Base-by-base conservation (phyloP, 2,888 invertebrate genomes). In the Philhelius pedissequus region DNA sequence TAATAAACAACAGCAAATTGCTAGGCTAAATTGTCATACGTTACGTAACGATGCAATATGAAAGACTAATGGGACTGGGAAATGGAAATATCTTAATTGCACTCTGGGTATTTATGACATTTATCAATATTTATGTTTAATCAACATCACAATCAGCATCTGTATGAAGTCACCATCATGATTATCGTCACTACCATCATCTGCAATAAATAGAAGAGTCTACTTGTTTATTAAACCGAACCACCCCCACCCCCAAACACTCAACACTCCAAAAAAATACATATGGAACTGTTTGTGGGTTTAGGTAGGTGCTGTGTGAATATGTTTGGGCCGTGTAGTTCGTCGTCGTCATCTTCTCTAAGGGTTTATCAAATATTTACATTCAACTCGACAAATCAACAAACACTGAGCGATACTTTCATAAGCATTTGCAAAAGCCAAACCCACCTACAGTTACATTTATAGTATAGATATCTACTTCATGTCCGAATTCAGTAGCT, bases 81-180 rank as follows among this genome's bases (percentile, higher is more conserved):
- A 62, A 48, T 32, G 22, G 27, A 43, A 27, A 35, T 43, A 27
- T 35, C 66, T 70, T 82, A 82, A 77, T 82, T 73, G 77, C 71
- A 75, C 79, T 70, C 75, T 80, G 30, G 71, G 80, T 84, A 84
- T 80, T 84, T 84, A 80, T 84, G 80, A 76, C 80, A 80, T 80
- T 80, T 71, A 80, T 84, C 84, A 84, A 84, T 84, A 84, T 84
- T 84, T 84, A 84, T 84, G 71, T 84, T 84, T 84, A 80, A 80
- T 84, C 84, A 84, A 80, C 80, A 84, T 80, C 79, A 76, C 75
- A 80, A 79, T 83, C 68, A 74, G 40, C 70, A 78, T 70, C 69
- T 58, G 56, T 20, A 74, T 69, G 56, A 78, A 56, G 54, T 32
- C 30, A 32, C 11, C 30, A 50, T 62, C 66, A 54, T 76, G 71